Conservation (phyloP, 1,140 invertebrate species). For the Aphelenchoides fujianensis region DNA sequence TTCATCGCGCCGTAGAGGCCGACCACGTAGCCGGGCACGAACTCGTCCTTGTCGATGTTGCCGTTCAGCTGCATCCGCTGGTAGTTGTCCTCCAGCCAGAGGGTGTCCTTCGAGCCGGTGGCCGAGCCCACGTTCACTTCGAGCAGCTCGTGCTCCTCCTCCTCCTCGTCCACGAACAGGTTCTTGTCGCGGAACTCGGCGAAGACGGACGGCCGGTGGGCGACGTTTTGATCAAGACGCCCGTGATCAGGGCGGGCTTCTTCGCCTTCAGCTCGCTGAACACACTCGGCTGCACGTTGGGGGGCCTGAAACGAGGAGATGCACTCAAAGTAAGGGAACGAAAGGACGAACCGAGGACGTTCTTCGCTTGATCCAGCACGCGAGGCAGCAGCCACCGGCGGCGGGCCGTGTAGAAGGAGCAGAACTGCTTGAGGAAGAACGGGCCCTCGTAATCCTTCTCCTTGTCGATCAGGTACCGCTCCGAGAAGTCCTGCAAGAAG, state of each 20-base stretch:
- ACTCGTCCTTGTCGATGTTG: slow-evolving; percentile 30
- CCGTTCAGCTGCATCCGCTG: slow-evolving; percentile 35
- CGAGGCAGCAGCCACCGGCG: background rate
- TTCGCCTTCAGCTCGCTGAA: background rate
- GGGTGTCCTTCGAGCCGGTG: slow-evolving; percentile 5
- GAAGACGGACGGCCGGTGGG: background rate
- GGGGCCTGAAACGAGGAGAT: background rate
- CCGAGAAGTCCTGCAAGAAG: background rate
- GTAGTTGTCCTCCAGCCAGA: slow-evolving; percentile 42
- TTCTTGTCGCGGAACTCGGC: background rate
- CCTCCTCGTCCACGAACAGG: background rate
- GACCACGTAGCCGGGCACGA: slow-evolving; percentile 39
- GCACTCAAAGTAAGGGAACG: too few species aligned
- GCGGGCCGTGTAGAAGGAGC: background rate
- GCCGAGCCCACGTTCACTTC: background rate
- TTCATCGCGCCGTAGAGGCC: slow-evolving; percentile 33
- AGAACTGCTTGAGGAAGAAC: background rate
- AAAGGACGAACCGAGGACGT: background rate
- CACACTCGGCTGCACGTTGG: background rate
- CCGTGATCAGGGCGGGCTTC: background rate
- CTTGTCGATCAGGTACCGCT: background rate
- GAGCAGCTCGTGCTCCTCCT: background rate
- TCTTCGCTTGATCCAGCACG: background rate
- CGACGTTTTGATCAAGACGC: slow-evolving; percentile 1
- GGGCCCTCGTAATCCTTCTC: background rate